phyloP scores from a whole-genome alignment of 35 echinoderm and acorn worm species.

The Hemicentrotus pulcherrimus region DNA sequence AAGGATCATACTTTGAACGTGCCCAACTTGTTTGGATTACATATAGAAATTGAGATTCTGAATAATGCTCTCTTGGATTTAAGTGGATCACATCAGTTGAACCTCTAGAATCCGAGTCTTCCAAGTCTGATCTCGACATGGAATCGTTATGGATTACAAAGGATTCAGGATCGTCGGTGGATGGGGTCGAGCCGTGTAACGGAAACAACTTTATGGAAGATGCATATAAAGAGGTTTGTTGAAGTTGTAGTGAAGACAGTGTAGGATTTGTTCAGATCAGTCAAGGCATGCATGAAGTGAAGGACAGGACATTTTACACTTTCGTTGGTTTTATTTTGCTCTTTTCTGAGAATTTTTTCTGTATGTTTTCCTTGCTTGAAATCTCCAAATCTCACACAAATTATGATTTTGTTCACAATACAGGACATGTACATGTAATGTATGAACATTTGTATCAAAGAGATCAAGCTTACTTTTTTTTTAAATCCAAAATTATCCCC shows the following conservation, averaged over 20 bases:
- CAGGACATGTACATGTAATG: too few species aligned
- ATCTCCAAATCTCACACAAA: too few species aligned
- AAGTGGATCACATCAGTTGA: constrained; percentile 1
- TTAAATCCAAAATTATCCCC: too few species aligned
- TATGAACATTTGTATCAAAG: too few species aligned
- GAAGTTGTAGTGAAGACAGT: background rate
- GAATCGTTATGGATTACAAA: constrained; percentile 43
- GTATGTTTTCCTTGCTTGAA: too few species aligned
- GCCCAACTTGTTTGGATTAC: background rate
- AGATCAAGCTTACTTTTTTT: too few species aligned
- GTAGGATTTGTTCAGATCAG: too few species aligned
- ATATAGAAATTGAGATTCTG: background rate
- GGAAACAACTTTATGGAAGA: background rate
- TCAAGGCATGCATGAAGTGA: too few species aligned
- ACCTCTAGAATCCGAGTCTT: background rate
- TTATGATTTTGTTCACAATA: too few species aligned
- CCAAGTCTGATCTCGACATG: background rate
- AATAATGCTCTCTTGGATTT: background rate
- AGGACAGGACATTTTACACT: too few species aligned
- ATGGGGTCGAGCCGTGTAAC: background rate
- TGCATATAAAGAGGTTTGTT: background rate
- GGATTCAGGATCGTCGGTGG: constrained; percentile 22
- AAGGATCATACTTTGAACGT: background rate
- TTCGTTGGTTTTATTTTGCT: too few species aligned
- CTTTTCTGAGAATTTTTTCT: too few species aligned